phyloP scores from a whole-genome alignment of 2,888 invertebrate species.

The Parnassius smintheus region DNA sequence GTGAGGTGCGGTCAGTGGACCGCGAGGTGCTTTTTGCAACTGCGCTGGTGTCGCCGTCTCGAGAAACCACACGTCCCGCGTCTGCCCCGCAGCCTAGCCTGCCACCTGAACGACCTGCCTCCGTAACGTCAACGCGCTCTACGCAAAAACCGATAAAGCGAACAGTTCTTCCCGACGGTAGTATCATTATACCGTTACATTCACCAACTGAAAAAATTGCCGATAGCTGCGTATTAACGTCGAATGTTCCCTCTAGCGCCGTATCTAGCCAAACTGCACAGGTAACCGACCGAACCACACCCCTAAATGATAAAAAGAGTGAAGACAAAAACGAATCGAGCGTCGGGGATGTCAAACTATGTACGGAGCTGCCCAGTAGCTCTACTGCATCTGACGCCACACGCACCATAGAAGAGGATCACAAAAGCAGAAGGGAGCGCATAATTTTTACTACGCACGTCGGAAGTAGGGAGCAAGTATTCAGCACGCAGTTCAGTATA shows the following conservation, averaged over 20 bases:
- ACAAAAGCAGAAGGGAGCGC: conserved; percentile 58
- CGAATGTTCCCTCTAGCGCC: conserved; percentile 20
- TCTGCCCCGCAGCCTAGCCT: conserved; percentile 46
- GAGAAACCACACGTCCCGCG: conserved; percentile 39
- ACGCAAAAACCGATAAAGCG: conserved; percentile 57
- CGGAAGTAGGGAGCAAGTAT: conserved; percentile 86
- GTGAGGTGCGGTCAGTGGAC: conserved; percentile 12
- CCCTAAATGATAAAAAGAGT: conserved; percentile 19
- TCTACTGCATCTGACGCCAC: conserved; percentile 25
- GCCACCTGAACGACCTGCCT: conserved; percentile 38
- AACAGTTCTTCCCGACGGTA: conserved; percentile 78
- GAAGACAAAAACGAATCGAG: conserved; percentile 24
- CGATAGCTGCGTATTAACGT: conserved; percentile 30
- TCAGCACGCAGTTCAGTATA: conserved; percentile 84
- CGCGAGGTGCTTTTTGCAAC: conserved; percentile 34
- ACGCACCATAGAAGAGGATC: conserved; percentile 33
- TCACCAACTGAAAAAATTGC: conserved; percentile 65
- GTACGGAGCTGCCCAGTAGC: not conserved
- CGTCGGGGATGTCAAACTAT: conserved; percentile 10
- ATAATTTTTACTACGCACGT: conserved; percentile 85
- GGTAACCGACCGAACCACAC: conserved; percentile 20
- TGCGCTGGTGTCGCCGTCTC: conserved; percentile 24
- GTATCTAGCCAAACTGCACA: conserved; percentile 14
- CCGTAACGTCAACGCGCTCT: conserved; percentile 45
- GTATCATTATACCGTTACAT: conserved; percentile 79